Percentiles rank a stretch among this genome's conserved stretches.
Conservation (phyloP, 2,113 vertebrate species). For the Cebus imitator region DNA sequence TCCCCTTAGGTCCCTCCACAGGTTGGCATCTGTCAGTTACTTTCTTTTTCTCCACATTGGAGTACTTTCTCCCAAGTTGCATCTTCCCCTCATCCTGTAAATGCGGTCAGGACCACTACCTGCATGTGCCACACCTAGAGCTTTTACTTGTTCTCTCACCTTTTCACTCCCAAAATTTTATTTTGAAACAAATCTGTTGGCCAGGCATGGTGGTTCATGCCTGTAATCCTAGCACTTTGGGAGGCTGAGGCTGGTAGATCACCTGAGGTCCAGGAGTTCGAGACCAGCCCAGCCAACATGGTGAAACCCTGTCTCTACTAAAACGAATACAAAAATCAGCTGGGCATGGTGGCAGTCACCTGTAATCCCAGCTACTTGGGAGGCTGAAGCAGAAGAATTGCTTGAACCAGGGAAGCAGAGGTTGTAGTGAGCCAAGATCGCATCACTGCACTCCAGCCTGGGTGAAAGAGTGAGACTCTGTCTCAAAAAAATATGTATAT, state of each 20-base stretch:
- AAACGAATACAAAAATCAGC: not conserved
- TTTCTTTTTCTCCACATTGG: not conserved
- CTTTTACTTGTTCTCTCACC: not conserved
- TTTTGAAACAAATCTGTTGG: not conserved
- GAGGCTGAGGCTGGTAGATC: not conserved
- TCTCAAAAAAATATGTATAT: not conserved
- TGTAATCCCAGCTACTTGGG: not conserved
- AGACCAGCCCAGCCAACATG: too few species aligned
- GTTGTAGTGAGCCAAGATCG: not conserved
- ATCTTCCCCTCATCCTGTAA: not conserved
- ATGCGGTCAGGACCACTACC: not conserved
- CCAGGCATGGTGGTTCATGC: not conserved
- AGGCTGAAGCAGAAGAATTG: not conserved
- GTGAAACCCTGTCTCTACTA: too few species aligned
- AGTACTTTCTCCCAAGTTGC: not conserved
- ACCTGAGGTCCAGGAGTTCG: too few species aligned
- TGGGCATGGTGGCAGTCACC: fast-evolving
- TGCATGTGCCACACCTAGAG: not conserved
- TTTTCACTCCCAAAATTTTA: not conserved
- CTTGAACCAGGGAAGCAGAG: not conserved
- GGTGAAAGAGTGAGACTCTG: not conserved
- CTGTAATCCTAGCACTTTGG: not conserved
- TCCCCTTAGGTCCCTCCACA: not conserved
- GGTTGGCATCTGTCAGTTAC: not conserved
- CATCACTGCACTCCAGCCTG: too few species aligned